These are phyloP conservation scores for Planococcus citri DNA, from an alignment of 1,140 invertebrate species.

Conservation along the genomic window DNA sequence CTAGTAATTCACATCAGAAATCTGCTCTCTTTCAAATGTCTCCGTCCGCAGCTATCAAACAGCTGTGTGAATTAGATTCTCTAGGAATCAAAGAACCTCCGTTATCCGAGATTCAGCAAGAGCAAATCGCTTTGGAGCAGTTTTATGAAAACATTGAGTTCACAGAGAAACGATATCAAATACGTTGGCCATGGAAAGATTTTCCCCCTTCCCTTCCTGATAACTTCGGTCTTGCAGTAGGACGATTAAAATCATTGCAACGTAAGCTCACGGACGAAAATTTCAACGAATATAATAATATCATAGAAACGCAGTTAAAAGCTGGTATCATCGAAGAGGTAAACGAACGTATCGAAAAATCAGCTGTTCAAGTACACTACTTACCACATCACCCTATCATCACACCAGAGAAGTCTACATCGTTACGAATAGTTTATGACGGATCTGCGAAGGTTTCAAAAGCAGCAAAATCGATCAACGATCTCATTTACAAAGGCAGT, in stretches of 20 bases:
- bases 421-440: neutral
- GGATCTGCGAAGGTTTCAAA: neutral
- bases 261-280: neutral
- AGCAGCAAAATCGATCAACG: neutral
- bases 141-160: neutral
- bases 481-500: neutral
- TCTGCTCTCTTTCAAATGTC: neutral
- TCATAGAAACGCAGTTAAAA: neutral
- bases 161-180: neutral
- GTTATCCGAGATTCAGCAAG: neutral
- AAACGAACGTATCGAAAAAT: neutral
- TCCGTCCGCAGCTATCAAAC: neutral
- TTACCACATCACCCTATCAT: neutral
- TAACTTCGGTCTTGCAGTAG: neutral
- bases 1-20: too few relatives aligned
- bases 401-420: neutral
- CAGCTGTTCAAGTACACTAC: neutral
- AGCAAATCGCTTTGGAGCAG: neutral
- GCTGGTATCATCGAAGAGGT: neutral
- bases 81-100: neutral
- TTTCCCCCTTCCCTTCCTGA: neutral
- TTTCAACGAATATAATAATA: neutral
- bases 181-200: neutral
- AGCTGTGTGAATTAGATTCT: neutral
- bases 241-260: neutral